Evolutionary conservation across 2,888 invertebrate genomes (phyloP).

Genomic region (Aporophyla nigra): DNA sequence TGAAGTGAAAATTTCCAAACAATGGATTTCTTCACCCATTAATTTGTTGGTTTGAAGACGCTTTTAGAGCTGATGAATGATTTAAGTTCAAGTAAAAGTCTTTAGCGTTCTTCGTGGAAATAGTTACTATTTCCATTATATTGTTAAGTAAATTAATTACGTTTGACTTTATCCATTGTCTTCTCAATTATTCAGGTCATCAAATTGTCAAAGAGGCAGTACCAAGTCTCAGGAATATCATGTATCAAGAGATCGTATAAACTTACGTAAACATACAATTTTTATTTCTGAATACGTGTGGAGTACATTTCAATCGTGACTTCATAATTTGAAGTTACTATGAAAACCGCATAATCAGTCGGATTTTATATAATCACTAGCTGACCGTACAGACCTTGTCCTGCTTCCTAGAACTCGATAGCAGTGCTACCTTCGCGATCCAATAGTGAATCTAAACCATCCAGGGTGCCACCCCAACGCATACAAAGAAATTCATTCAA

Average conservation of each 20-base stretch:
- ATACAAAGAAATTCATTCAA: no score
- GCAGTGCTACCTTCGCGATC: no score
- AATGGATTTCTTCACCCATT: conserved; percentile 6
- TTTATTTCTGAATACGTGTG: neutral
- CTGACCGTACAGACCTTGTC: no score
- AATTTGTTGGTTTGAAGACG: conserved; percentile 6
- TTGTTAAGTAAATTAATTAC: neutral
- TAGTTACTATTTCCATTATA: neutral
- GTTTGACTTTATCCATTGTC: neutral
- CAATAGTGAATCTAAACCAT: no score
- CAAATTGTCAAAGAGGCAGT: neutral
- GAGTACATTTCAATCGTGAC: neutral
- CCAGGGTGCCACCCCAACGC: no score
- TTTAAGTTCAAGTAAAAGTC: neutral
- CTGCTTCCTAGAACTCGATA: no score
- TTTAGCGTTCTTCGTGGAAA: neutral
- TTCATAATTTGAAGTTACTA: neutral
- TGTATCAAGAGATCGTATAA: neutral
- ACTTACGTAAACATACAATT: neutral
- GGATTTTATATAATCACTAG: neutral
- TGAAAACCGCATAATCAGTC: neutral
- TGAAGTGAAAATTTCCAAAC: neutral
- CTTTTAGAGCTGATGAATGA: neutral
- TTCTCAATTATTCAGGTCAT: neutral
- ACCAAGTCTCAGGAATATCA: neutral